phyloP scores from a whole-genome alignment of 1,140 invertebrate genomes.

The Drosophila nebulosa region DNA sequence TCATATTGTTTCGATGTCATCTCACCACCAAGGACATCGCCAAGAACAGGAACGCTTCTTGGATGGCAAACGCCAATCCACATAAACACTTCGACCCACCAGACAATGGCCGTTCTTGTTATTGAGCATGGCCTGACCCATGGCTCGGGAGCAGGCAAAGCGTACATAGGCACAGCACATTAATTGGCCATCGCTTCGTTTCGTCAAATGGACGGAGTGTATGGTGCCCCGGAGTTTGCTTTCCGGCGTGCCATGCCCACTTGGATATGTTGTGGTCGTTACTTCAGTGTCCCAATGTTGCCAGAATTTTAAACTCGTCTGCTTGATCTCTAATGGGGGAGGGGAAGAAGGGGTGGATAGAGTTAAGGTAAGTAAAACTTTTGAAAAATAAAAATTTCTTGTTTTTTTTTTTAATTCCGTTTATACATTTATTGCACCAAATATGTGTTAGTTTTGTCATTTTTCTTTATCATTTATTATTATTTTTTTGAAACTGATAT shows the following conservation, averaged over 20 bases:
- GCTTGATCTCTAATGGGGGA: not conserved
- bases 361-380: not conserved
- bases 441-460: conserved; percentile 57
- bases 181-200: conserved; percentile 34
- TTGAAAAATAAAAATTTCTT: not conserved
- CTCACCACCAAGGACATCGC: conserved; percentile 44
- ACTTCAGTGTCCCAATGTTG: conserved; percentile 12
- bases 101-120: conserved; percentile 4
- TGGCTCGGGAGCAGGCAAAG: conserved; percentile 29
- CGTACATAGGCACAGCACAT: conserved; percentile 39
- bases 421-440: conserved; percentile 80
- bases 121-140: conserved; percentile 24
- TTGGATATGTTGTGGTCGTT: not conserved
- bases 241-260: no score
- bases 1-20: not conserved
- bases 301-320: conserved; percentile 26
- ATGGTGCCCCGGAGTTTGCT: conserved; percentile 31
- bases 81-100: conserved; percentile 20
- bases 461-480: conserved; percentile 36
- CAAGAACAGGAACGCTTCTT: conserved; percentile 14
- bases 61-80: conserved; percentile 33
- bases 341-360: no score
- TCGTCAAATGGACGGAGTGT: conserved; percentile 30
- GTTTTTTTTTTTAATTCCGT: conserved; percentile 62
- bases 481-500: conserved; percentile 77